Evolutionary conservation across 37 sponge, comb jelly and placozoan species (phyloP), one percentile per base, ranked within the genome.

Genomic region (Theonella swinhoei): DNA sequence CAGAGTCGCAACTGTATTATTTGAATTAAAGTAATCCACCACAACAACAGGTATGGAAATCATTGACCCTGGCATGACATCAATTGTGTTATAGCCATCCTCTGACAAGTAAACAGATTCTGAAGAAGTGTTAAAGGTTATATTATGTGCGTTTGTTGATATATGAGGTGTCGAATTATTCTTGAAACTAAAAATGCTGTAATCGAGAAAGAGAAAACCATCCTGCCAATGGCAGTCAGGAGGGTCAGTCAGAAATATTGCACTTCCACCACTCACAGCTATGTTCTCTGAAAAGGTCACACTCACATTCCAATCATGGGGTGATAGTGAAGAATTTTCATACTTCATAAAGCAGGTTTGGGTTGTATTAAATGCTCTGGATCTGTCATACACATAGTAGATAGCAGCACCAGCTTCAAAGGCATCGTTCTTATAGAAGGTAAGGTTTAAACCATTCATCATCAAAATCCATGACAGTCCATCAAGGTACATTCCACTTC

Each of bases 341-440:
- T 80, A 80, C 42, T 43, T 31, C 11, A 80, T 64, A 28, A 80
- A 69, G 65, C 81, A 80, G 4, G 42, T 38, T 34, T 29, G 25
- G 24, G 47, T 29, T 20, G 28, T 68, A 40, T 40, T 40, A 38
- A 69, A 67, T n/a, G 64, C 70, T n/a, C 67, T 29, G 30, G 71
- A 29, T 42, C 20, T 26, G 25, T 70, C 36, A n/a, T 30, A 42
- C 26, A 35, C 66, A n/a, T 80, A 69, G 54, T 80, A 80, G 22
- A 80, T 68, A 25, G 70, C 81, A 68, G 71, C 81, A 69, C 81
- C 81, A 63, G 36, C 33, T 68, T 69, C 47, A 42, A 67, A 41
- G 14, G 81, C 81, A 67, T 36, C 14, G 58, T 80, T 80, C 22
- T 69, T 23, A 24, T 26, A 9, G 54, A 80, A 80, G 7, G 68